A percentile compares a stretch with the other conserved stretches of the same genome.
phyloP scores from a whole-genome alignment of 2,113 vertebrate genomes.

The Spea multiplicata region DNA sequence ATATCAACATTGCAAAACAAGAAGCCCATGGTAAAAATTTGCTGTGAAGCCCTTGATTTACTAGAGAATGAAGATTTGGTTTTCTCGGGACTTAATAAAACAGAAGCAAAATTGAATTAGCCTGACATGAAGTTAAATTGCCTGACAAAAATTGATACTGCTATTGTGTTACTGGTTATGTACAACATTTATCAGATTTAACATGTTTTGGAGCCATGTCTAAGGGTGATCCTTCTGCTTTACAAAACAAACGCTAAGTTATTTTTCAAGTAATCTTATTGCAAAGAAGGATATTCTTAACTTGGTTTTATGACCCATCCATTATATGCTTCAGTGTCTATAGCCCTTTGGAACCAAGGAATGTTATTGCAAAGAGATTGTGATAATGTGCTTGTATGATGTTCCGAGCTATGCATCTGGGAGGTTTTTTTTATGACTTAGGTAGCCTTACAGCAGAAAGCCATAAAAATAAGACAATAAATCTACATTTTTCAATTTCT shows the following conservation, averaged over 20 bases:
- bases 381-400: slow-evolving; percentile 46
- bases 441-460: slow-evolving; percentile 47
- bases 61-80: slow-evolving; percentile 54
- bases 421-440: slow-evolving; percentile 48
- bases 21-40: slow-evolving; percentile 57
- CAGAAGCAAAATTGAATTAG: slow-evolving; percentile 66
- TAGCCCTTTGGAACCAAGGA: slow-evolving; percentile 7
- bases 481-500: slow-evolving; percentile 42
- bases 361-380: slow-evolving; percentile 39
- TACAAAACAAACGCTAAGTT: slow-evolving; percentile 41
- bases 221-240: slow-evolving; percentile 40
- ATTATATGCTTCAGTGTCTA: slow-evolving; percentile 45
- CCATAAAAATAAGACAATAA: slow-evolving; percentile 49
- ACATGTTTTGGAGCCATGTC: slow-evolving; percentile 11
- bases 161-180: slow-evolving; percentile 57
- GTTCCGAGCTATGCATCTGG: slow-evolving; percentile 45
- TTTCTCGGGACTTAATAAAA: slow-evolving; percentile 66
- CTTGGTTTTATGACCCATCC: slow-evolving; percentile 46
- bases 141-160: slow-evolving; percentile 60
- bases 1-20: slow-evolving; percentile 70
- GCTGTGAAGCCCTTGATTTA: slow-evolving; percentile 65
- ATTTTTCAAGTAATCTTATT: slow-evolving; percentile 43
- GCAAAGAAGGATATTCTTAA: slow-evolving; percentile 39
- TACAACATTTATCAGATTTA: slow-evolving; percentile 51
- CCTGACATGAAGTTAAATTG: slow-evolving; percentile 68